These are phyloP conservation scores for Sardina pilchardus DNA, from an alignment of 2,113 vertebrate genomes.

Conservation along the genomic window DNA sequence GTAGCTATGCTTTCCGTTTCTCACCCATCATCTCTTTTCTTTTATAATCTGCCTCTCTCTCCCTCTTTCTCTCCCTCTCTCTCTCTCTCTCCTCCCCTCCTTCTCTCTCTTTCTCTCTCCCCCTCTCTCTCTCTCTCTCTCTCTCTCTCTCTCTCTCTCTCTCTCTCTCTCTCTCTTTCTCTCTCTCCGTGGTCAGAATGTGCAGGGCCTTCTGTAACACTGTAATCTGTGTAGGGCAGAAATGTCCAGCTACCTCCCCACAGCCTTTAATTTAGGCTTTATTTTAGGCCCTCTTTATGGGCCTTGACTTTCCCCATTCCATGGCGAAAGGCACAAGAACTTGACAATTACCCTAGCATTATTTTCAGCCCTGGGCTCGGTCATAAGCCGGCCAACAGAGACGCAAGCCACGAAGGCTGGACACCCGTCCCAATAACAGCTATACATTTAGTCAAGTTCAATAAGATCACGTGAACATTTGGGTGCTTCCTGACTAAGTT, in stretches of 20 bases:
- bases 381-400: neutral
- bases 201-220: constrained; percentile 37
- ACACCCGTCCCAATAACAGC: neutral
- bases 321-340: constrained; percentile 44
- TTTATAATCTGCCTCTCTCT: neutral
- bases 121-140: neutral
- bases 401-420: neutral
- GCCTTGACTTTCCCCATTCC: constrained; percentile 38
- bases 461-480: neutral
- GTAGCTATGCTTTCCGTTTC: neutral
- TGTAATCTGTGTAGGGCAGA: constrained; percentile 52
- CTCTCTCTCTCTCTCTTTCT: neutral
- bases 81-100: neutral
- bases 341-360: constrained; percentile 51
- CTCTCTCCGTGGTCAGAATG: constrained; percentile 35
- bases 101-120: neutral
- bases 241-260: constrained; percentile 40
- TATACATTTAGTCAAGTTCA: neutral
- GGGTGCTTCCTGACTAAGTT: neutral
- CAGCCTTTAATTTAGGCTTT: constrained; percentile 57
- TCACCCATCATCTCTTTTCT: neutral
- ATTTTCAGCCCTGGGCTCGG: constrained; percentile 38
- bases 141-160: neutral
- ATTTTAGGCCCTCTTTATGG: constrained; percentile 55
- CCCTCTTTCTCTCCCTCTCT: neutral